phyloP scores from a whole-genome alignment of 2,797 vertebrate genomes.

The Neopelma chrysocephalum region DNA sequence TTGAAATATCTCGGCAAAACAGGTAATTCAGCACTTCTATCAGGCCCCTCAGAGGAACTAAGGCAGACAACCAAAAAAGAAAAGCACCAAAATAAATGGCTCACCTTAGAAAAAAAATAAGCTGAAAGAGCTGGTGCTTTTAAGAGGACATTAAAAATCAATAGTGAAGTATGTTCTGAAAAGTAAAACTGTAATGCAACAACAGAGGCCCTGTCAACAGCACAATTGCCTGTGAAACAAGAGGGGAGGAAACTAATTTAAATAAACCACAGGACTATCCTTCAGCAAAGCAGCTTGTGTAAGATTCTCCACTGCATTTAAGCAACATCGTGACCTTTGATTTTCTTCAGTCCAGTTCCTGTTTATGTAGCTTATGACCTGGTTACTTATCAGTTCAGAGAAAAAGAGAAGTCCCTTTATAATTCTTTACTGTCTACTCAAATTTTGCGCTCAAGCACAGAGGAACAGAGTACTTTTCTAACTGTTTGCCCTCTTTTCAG shows the following conservation, averaged over 20 bases:
- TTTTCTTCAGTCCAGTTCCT: slow-evolving; percentile 14
- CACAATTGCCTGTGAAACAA: neutral
- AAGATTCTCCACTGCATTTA: neutral
- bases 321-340: neutral
- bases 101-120: neutral
- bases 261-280: neutral
- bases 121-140: neutral
- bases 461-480: neutral
- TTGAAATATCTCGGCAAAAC: neutral
- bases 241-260: slow-evolving; percentile 3
- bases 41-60: neutral
- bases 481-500: neutral
- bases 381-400: neutral
- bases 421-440: neutral
- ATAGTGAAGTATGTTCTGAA: neutral
- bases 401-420: neutral
- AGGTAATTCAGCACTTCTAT: neutral
- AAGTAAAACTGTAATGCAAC: neutral
- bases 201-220: neutral
- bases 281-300: neutral
- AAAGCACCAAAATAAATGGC: neutral
- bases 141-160: neutral
- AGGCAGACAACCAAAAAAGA: neutral
- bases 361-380: neutral
- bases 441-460: neutral